Evolutionary conservation across 2,113 vertebrate genomes (phyloP).

Genomic region (Myodes glareolus): DNA sequence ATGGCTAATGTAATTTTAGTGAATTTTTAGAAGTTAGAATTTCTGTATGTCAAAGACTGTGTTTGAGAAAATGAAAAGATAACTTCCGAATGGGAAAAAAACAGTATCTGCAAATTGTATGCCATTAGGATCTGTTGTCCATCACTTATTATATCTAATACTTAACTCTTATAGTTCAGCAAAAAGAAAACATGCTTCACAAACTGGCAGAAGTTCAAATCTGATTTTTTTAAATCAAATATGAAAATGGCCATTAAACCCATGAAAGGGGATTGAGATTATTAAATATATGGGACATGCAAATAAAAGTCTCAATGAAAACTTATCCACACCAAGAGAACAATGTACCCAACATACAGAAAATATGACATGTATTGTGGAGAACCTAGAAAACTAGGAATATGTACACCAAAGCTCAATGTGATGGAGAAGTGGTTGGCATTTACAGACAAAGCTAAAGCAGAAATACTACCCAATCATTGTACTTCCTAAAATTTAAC

Average conservation of each 20-base stretch:
- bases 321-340: background rate
- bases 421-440: background rate
- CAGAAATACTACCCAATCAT: background rate
- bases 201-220: background rate
- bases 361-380: background rate
- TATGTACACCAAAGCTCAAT: background rate
- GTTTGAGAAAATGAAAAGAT: background rate
- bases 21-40: background rate
- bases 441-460: background rate
- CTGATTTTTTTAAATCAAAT: background rate
- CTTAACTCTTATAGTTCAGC: background rate
- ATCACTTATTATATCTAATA: background rate
- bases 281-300: background rate
- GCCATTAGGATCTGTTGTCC: accelerated
- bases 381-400: background rate
- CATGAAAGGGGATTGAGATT: background rate
- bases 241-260: background rate
- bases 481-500: background rate
- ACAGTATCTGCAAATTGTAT: background rate
- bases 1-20: background rate
- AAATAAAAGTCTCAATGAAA: background rate
- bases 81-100: background rate
- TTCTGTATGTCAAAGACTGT: background rate
- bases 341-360: background rate
- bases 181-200: background rate